phyloP scores from a whole-genome alignment of 2,113 vertebrate genomes.

The Pachyramphus minor region DNA sequence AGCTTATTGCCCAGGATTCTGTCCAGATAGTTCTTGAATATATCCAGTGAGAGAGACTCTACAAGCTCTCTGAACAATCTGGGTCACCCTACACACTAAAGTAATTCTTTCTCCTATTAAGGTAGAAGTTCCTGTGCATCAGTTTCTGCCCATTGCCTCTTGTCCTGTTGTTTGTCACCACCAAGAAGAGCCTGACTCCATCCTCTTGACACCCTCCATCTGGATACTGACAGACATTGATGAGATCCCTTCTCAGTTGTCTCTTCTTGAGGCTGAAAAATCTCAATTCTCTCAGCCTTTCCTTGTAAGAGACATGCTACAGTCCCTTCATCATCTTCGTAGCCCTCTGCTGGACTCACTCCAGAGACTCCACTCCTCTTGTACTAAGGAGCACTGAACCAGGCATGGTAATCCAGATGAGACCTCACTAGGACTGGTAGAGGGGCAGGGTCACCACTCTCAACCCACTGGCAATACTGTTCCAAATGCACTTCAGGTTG shows the following conservation, averaged over 20 bases:
- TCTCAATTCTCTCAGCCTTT: neutral
- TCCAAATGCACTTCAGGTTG: neutral
- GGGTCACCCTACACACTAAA: rapidly evolving
- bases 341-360: neutral
- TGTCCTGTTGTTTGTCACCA: neutral
- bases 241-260: rapidly evolving
- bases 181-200: rapidly evolving
- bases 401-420: neutral
- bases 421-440: rapidly evolving
- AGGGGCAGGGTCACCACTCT: neutral
- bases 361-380: neutral
- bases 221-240: neutral
- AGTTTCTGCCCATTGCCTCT: neutral
- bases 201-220: rapidly evolving
- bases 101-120: neutral
- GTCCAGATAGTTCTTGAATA: neutral
- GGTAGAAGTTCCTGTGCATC: neutral
- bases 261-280: neutral
- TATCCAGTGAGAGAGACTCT: neutral
- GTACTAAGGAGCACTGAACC: neutral
- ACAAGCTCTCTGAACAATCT: neutral
- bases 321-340: too few relatives aligned
- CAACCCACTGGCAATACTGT: rapidly evolving
- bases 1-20: neutral
- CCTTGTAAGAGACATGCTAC: neutral